Percentiles rank a stretch among this genome's conserved stretches.
phyloP scores from a whole-genome alignment of 2,113 vertebrate genomes.

The Seriola quinqueradiata region DNA sequence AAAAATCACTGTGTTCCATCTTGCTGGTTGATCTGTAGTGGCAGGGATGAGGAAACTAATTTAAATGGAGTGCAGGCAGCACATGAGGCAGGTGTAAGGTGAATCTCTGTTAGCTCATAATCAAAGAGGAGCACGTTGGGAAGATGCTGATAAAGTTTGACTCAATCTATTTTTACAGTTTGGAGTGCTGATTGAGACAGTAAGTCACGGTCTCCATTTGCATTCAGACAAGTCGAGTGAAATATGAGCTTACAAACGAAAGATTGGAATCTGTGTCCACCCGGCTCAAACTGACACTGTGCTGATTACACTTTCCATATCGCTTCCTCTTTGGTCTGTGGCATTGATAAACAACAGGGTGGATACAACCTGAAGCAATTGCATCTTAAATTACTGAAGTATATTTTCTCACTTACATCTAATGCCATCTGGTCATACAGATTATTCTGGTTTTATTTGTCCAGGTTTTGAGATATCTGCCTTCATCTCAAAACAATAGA shows the following conservation, averaged over 20 bases:
- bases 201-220: neutral
- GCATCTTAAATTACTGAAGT: neutral
- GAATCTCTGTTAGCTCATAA: neutral
- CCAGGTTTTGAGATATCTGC: too few species aligned
- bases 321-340: neutral
- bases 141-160: neutral
- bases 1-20: neutral
- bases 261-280: neutral
- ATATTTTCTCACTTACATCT: neutral
- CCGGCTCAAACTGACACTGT: too few species aligned
- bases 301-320: too few species aligned
- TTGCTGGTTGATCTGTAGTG: neutral
- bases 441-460: neutral
- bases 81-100: neutral
- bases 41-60: too few species aligned
- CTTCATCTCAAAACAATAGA: too few species aligned
- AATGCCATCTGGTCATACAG: neutral
- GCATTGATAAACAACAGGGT: too few species aligned
- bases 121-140: neutral
- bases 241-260: neutral
- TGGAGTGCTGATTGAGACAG: neutral
- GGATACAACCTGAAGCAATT: neutral
- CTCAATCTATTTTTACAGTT: neutral
- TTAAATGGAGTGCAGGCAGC: neutral
- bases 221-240: neutral